Conservation (phyloP, 2,113 vertebrate species). For the Nannobrachium achirus region DNA sequence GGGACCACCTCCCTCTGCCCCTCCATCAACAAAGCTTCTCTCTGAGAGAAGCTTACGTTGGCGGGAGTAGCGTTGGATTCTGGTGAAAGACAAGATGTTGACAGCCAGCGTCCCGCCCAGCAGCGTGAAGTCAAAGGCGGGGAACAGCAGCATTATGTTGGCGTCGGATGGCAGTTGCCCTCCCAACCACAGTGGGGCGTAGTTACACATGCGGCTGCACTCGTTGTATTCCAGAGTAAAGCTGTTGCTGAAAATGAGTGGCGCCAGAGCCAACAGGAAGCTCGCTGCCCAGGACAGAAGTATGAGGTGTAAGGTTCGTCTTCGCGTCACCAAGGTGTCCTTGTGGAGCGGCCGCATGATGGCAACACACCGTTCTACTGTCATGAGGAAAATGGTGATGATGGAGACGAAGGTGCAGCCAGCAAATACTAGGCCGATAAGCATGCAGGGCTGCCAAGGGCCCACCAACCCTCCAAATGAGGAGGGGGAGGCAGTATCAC, state of each 20-base stretch:
- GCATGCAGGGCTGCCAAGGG: slow-evolving; percentile 79
- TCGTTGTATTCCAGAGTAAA: slow-evolving; percentile 84
- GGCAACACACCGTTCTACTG: slow-evolving; percentile 83
- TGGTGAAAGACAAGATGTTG: slow-evolving; percentile 82
- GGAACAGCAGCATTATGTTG: slow-evolving; percentile 83
- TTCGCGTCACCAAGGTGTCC: slow-evolving; percentile 78
- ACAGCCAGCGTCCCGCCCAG: slow-evolving; percentile 79
- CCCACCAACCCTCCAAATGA: slow-evolving; percentile 15
- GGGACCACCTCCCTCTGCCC: slow-evolving; percentile 50
- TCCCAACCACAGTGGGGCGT: slow-evolving; percentile 63
- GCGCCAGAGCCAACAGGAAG: slow-evolving; percentile 78
- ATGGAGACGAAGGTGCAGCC: slow-evolving; percentile 88
- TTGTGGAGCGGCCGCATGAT: slow-evolving; percentile 84
- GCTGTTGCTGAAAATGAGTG: slow-evolving; percentile 75
- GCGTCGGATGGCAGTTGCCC: slow-evolving; percentile 59
- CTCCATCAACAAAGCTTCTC: slow-evolving; percentile 58
- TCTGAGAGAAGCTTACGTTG: slow-evolving; percentile 81
- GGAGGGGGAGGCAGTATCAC: slow-evolving; percentile 26
- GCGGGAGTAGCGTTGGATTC: slow-evolving; percentile 77
- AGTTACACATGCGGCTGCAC: slow-evolving; percentile 88
- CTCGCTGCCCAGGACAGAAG: slow-evolving; percentile 80
- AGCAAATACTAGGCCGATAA: slow-evolving; percentile 84
- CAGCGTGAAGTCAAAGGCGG: slow-evolving; percentile 82
- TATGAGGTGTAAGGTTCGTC: slow-evolving; percentile 76
- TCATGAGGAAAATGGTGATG: slow-evolving; percentile 86